Percentiles rank a stretch among this genome's conserved stretches.
Conservation (phyloP, 2,797 vertebrate genomes). For the Pteropus rufus region DNA sequence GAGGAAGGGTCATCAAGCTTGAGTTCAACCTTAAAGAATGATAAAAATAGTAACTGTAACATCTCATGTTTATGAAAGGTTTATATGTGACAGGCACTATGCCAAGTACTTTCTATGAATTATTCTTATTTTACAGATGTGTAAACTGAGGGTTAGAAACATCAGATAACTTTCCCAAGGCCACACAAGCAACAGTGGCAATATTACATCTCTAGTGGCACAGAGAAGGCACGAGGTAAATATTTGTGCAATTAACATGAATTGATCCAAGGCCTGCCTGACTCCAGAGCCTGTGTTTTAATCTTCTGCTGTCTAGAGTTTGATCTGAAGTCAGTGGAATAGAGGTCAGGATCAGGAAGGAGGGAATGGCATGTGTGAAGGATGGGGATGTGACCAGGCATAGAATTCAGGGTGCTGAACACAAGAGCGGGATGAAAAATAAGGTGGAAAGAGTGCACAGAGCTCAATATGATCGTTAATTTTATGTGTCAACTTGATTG, state of each 20-base stretch:
- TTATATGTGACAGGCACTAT: too few relatives aligned
- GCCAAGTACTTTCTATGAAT: background rate
- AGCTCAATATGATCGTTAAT: background rate
- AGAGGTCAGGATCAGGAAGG: background rate
- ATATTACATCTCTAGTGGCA: background rate
- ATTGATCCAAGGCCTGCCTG: background rate
- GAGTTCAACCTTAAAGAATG: background rate
- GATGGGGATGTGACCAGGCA: background rate
- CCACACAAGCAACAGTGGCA: too few relatives aligned
- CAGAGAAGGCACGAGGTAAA: background rate
- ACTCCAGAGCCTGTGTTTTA: background rate
- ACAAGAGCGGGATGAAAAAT: fast-evolving
- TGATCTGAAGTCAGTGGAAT: too few relatives aligned
- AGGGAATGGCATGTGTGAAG: background rate
- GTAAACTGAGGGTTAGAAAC: background rate
- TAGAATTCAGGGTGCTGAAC: background rate
- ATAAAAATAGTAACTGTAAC: background rate
- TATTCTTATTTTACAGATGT: background rate
- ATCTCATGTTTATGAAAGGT: background rate
- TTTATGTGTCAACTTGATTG: background rate
- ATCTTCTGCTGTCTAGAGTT: background rate
- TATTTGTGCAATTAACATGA: background rate
- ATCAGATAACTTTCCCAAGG: background rate
- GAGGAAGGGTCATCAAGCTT: background rate
- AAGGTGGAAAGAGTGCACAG: too few relatives aligned